These are phyloP conservation scores for Acyrthosiphon pisum DNA, from an alignment of 1,140 invertebrate genomes.

Conservation along the genomic window DNA sequence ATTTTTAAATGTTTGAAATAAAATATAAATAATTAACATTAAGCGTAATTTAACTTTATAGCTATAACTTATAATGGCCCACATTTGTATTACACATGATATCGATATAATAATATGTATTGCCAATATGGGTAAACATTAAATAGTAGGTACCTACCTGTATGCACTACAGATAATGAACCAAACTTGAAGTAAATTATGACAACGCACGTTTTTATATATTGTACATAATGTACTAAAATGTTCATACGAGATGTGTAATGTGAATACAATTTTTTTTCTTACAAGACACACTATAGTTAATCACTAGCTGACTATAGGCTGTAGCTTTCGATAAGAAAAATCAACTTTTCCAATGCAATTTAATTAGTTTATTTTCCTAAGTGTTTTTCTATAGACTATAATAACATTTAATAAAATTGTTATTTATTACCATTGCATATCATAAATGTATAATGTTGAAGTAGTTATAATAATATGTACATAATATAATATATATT, in stretches of 20 bases:
- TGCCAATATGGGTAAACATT: background rate
- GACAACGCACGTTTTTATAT: background rate
- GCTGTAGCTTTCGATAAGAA: background rate
- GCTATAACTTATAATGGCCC: background rate
- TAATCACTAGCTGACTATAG: background rate
- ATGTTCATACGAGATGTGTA: background rate
- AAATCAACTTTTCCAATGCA: background rate
- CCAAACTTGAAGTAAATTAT: background rate
- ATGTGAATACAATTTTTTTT: background rate
- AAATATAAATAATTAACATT: constrained; percentile 8
- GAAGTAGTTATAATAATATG: background rate
- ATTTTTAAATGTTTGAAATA: background rate
- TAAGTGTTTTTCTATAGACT: background rate
- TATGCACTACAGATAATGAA: background rate
- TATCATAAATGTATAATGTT: background rate
- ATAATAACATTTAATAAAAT: background rate
- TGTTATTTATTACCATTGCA: background rate
- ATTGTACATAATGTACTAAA: background rate
- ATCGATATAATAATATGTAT: background rate
- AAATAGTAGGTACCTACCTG: background rate
- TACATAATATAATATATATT: too few relatives aligned
- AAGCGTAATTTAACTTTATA: background rate
- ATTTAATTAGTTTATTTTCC: background rate
- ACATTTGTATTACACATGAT: background rate
- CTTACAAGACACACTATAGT: background rate